Evolutionary conservation across 2,113 vertebrate species (phyloP), one percentile per base, ranked within the genome.

Genomic region (Tenrec ecaudatus): DNA sequence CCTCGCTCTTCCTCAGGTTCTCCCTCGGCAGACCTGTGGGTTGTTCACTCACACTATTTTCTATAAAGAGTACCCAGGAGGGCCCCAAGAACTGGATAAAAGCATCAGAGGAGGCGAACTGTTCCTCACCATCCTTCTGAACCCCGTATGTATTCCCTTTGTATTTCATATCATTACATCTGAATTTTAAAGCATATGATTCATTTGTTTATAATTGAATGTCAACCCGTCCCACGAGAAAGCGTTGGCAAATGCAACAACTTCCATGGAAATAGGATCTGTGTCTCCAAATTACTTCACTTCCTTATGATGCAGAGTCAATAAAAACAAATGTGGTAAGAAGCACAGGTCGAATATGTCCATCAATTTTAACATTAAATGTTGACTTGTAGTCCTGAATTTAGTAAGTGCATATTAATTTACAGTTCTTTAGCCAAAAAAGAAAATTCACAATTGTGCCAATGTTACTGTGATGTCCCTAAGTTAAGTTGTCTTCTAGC

Each of bases 31-130:
- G 98, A 99, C 99, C 31, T 99, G 99, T 95, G 99, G 99, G 89
- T 98, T 99, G 96, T 99, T 99, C 97, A 99, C 99, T 64, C 99
- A 99, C 96, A 99, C 99, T 82, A 99, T 99, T 98, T 99, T 99
- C 98, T 99, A 99, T 98, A 99, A 99, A 97, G 99, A 99, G 86
- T 99, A 99, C 88, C 99, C 99, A 22, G 99, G 99, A 10, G 99
- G 99, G 40, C 99, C 99, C 73, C 99, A 99, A 93, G 99, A 99
- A 97, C 96, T 99, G 98, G 99, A 99, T 97, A 99, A 98, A 98
- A 99, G 99, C 89, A 99, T 99, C 96, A 97, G 76, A 96, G 99
- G 99, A 95, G 99, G 99, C 93, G 99, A 99, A 98, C 99, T 99
- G 85, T 99, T 99, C 96, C 98, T 99, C 92, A 99, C 99, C 19